Percentiles rank a stretch among this genome's conserved stretches.
These are phyloP conservation scores for Corapipo altera DNA, from an alignment of 2,113 vertebrate genomes.

Conservation along the genomic window DNA sequence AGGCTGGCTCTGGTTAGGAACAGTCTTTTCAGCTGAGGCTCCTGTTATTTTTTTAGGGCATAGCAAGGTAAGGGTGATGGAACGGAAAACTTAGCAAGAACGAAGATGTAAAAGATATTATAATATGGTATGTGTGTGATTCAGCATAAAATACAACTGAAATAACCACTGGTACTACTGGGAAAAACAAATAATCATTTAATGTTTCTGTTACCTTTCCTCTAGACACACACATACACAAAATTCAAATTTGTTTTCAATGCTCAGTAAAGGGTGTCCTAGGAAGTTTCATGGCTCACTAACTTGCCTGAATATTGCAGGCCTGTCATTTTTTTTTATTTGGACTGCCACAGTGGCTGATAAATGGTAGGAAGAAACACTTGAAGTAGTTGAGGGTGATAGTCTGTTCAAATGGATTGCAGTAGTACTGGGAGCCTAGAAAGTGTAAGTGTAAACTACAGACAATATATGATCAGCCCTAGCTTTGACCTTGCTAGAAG, in stretches of 20 bases:
- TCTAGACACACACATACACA: background rate
- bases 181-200: background rate
- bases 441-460: background rate
- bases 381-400: background rate
- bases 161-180: background rate
- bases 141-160: background rate
- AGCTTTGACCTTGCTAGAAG: background rate
- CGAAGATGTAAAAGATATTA: background rate
- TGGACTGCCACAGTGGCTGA: background rate
- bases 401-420: background rate
- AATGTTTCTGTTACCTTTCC: background rate
- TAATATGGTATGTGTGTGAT: background rate
- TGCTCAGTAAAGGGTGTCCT: background rate
- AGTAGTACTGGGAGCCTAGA: background rate
- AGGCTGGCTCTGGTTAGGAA: background rate
- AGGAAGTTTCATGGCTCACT: background rate
- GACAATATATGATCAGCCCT: background rate
- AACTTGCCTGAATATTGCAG: background rate
- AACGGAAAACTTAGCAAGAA: background rate
- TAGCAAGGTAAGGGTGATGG: background rate
- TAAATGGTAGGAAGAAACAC: background rate
- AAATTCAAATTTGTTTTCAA: background rate
- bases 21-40: background rate
- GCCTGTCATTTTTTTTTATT: background rate
- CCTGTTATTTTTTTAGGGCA: background rate